Evolutionary conservation across 2,797 vertebrate species (phyloP), one percentile per base, ranked within the genome.

Genomic region (Neostethus bicornis): DNA sequence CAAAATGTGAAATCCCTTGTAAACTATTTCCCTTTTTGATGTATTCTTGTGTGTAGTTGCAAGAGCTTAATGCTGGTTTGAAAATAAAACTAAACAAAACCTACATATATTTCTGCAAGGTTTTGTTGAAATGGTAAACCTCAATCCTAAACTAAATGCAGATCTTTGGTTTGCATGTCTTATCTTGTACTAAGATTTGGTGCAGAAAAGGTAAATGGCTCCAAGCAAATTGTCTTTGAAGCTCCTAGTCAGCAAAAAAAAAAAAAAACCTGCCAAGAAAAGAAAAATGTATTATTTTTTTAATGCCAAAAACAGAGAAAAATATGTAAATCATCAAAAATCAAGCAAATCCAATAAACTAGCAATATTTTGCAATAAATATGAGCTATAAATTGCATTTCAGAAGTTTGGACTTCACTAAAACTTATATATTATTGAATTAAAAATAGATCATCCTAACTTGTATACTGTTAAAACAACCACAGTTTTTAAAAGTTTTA

Each of bases 181-280:
- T 38, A 20, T 71, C 24, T 53, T 63, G 17, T 46, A 72, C 45
- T 43, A 21, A 26, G 54, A 72, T 49, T 21, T 46, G 52, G 47
- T 55, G 23, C 38, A 44, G 70, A 34, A 71, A 49, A 39, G 5
- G 23, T 51, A 64, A 60, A 45, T 62, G 61, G 42, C 41, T 42
- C 59, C 44, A 61, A 67, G 53, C 66, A 61, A 73, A 55, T 47
- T 68, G 63, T 66, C 72, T 51, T 32, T 21, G 26, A 19, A 37
- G 53, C 44, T 29, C 38, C 25, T 31, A 11, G 31, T 31, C 3
- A 4, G 31, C 4, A 2, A 11, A 25, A 4, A 32, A 32, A 32
- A 32, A 32, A 5, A 5, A 10, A 29, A 32, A 32, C 31, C 31
- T 1, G 10, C 4, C 10, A 39, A 12, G 3, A 37, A 6, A 37